Evolutionary conservation across 2,888 invertebrate species (phyloP).

Genomic region (Dione vanillae): DNA sequence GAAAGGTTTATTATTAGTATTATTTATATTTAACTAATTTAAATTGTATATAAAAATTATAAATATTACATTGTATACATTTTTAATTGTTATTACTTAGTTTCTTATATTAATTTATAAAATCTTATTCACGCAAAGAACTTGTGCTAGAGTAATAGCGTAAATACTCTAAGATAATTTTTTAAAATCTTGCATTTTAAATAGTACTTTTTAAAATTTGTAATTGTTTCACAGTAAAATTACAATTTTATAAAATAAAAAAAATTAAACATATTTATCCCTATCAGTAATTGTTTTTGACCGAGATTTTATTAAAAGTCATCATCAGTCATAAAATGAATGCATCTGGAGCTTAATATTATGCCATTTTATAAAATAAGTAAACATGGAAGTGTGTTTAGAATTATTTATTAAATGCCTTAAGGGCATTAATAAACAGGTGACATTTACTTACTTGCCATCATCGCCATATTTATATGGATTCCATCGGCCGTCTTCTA

Average conservation of each 20-base stretch:
- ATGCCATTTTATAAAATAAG: background rate
- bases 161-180: constrained; percentile 5
- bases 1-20: constrained; percentile 37
- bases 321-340: too few species aligned
- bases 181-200: constrained; percentile 2
- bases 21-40: too few species aligned
- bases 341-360: background rate
- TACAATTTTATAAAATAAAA: too few species aligned
- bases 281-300: too few species aligned
- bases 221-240: background rate
- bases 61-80: background rate
- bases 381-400: constrained; percentile 21
- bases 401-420: constrained; percentile 23
- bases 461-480: constrained; percentile 69
- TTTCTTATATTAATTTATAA: background rate
- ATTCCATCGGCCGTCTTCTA: constrained; percentile 72
- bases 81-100: background rate
- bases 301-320: too few species aligned
- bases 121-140: constrained; percentile 1
- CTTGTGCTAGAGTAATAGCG: constrained; percentile 6
- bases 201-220: background rate
- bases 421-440: constrained; percentile 34
- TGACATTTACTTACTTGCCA: constrained; percentile 79
- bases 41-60: too few species aligned
- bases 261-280: too few species aligned